Base-by-base conservation (phyloP, 2,797 vertebrate species). In the Leptoclinus maculatus region DNA sequence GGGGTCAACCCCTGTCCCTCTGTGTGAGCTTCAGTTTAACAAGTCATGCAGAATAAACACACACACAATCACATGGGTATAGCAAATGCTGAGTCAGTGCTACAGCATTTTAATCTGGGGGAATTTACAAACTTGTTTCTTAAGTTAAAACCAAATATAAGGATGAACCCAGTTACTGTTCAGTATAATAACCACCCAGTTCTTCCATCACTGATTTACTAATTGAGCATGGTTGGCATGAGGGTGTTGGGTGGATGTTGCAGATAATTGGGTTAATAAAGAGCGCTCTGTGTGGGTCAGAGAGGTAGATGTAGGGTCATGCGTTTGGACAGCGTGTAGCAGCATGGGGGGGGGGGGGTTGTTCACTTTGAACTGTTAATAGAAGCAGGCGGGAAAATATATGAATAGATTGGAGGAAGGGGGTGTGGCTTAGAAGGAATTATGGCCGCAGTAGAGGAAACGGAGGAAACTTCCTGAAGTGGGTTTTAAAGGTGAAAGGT, bases 11-110 rank as follows among this genome's bases (percentile, higher is more conserved):
- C 21, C 10, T 21, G 66, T 76, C 79, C 45, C 9, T 63, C 39
- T 74, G 45, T 32, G 47, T 76, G 58, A 77, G 74, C 72, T 0
- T 78, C 78, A 72, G 27, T 57, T 38, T 38, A 76, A 62, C 59
- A 70, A 75, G 73, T 69, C 73, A 71, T 54, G 82, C 69, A 90
- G 79, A 80, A 76, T 47, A 78, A 39, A 56, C 41, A 49, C 41
- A 64, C 60, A 49, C 64, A 74, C 41, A 45, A 32, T 58, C 68
- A 78, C 66, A 81, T 39, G 1, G n/a, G 23, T 23, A 8, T 12
- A 54, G 29, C 11, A 32, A 74, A 57, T 0, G 49, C 63, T 74
- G 81, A 76, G 56, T 74, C 69, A 59, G 13, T 43, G 16, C 12
- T 13, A 34, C 0, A 29, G 29, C 36, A 41, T 5, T 10, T 59